Base-by-base conservation (phyloP, 1,140 invertebrate species). In the Drosophila pallidifrons region DNA sequence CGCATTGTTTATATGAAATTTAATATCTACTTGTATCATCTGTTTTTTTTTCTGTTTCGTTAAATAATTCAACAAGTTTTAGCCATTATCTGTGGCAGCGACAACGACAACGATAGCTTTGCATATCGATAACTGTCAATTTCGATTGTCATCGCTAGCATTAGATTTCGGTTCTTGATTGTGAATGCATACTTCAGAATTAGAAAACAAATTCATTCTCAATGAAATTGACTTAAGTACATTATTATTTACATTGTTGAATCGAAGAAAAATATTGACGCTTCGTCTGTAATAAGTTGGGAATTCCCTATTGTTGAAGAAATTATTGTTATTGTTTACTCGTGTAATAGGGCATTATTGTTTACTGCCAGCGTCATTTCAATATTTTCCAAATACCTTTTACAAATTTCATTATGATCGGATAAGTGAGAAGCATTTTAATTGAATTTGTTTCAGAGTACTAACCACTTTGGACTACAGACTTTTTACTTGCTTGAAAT, bases 1-100 rank as follows among this genome's bases (percentile, higher is more conserved):
- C 55, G 52, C 49, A 60, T 66, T 68, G 64, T 68, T 70, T 61
- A 69, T 61, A 69, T 61, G 49, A 69, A 55, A 61, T 69, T 30
- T 47, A 61, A 74, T 65, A 65, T 71, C 41, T 57, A 28, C 58
- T 41, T 57, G 8, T 57, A 32, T 30, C 20, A 38, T 38, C 1
- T 38, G 20, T 32, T 6, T 32, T 6, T 32, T 32, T 10, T 64
- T 28, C 25, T 64, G n/a, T 20, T 25, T 25, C 20, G 3, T 25
- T 25, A 25, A 25, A 32, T 54, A 64, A 11, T 45, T 64, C 30
- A 58, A 72, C 49, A 59, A 38, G 15, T 20, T 47, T 25, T 7
- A 20, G 1, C 15, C 67, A 45, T 45, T 60, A 13, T 38, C 13
- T 45, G 11, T 11, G 16, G 10, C 16, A 38, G 38, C 25, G 20